Evolutionary conservation across 2,113 vertebrate species (phyloP).

Genomic region (Chionis minor): DNA sequence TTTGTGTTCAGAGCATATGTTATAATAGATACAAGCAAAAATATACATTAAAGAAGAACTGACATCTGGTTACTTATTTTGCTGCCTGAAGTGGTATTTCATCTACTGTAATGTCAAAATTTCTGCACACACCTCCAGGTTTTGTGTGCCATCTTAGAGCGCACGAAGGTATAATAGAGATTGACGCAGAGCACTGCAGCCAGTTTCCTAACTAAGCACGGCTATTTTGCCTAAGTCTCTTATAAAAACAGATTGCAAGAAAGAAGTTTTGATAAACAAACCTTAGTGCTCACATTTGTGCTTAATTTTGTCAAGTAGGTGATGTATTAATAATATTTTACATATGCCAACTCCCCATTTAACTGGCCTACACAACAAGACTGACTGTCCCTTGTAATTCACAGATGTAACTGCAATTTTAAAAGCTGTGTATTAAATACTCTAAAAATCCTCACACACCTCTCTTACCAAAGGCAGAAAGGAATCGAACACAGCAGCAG

Average conservation of each 20-base stretch:
- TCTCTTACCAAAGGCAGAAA: neutral
- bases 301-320: neutral
- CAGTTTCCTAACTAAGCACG: neutral
- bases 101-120: neutral
- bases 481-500: neutral
- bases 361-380: neutral
- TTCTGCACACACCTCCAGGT: neutral
- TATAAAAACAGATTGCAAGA: neutral
- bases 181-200: neutral
- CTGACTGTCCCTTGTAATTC: neutral
- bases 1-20: neutral
- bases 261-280: neutral
- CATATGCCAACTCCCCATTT: neutral
- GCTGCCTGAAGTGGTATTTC: neutral
- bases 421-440: rapidly evolving
- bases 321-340: neutral
- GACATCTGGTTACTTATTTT: neutral
- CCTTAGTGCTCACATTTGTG: neutral
- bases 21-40: neutral
- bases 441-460: neutral
- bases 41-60: neutral
- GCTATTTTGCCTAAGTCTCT: neutral
- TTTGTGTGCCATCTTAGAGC: neutral
- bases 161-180: neutral
- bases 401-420: rapidly evolving